Base-by-base conservation (phyloP, 2,113 vertebrate species). In the Erpornis zantholeuca region DNA sequence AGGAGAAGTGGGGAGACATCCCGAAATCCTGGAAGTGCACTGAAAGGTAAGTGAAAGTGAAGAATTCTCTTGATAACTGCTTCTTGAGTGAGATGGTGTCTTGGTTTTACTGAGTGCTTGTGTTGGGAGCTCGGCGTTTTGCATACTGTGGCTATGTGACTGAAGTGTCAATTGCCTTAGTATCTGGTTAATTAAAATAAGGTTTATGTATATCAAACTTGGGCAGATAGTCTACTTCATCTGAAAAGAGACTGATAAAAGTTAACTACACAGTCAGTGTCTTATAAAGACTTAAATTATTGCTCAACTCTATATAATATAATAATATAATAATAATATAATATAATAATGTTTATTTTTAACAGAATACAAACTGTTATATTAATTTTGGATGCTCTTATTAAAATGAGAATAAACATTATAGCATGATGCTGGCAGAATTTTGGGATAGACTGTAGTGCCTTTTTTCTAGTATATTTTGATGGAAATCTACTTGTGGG, bases 41-140 rank as follows among this genome's bases (percentile, higher is more conserved):
- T 45, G 61, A 40, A 49, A 95, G 94, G 90, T 97, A 25, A 92
- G 66, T 25, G 40, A 22, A 73, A 65, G 66, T 66, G 92, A 23
- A 47, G 72, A 87, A 19, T 75, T 91, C 35, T 61, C 15, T 21
- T 35, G 78, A 7, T 15, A 22, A 4, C 36, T 24, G 44, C 33
- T 23, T n/a, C 22, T 44, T 7, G 38, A 40, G 24, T 9, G 88
- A 53, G 52, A 3, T 27, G 52, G 35, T 23, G 61, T 4, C 50
- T 84, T 20, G 60, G 8, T 68, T 87, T 64, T 29, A 0, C 53
- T 9, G 49, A 57, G 36, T 18, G 7, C 42, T 42, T 23, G 24
- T 61, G 54, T 42, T 29, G 38, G 45, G 38, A 66, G 22, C 78
- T 73, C 9, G 6, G 44, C 4, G 1, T 50, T 88, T 73, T 57